phyloP scores from a whole-genome alignment of 2,888 invertebrate species.

The Drosophila dives region DNA sequence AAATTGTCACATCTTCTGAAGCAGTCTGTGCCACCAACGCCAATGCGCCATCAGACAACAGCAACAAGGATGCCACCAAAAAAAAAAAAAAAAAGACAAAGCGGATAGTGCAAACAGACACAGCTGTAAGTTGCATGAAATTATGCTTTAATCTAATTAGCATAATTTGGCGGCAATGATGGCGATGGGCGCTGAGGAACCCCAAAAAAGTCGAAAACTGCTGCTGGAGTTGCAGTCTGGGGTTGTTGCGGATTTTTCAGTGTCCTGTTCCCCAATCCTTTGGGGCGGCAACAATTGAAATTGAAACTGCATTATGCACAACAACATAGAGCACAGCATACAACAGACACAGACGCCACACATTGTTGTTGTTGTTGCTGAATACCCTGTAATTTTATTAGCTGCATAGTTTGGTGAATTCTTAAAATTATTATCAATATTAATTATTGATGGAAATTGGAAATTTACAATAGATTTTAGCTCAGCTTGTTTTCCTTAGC shows the following conservation, averaged over 20 bases:
- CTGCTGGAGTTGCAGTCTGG: slow-evolving; percentile 15
- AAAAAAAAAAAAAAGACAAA: slow-evolving; percentile 29
- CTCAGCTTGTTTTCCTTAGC: not conserved
- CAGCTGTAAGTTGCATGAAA: slow-evolving; percentile 76
- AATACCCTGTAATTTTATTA: slow-evolving; percentile 19
- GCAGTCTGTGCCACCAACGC: slow-evolving; percentile 19
- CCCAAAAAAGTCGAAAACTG: slow-evolving; percentile 18
- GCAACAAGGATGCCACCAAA: slow-evolving; percentile 23
- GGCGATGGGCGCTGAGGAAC: slow-evolving; percentile 43
- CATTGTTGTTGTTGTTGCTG: slow-evolving; percentile 41
- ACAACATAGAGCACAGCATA: slow-evolving; percentile 31
- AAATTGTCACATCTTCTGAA: slow-evolving; percentile 52
- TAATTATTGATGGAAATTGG: not conserved
- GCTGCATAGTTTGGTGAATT: not conserved
- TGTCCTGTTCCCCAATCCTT: slow-evolving; percentile 46
- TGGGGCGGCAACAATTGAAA: slow-evolving; percentile 74
- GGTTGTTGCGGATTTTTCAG: slow-evolving; percentile 21
- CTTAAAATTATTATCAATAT: not conserved
- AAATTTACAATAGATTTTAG: not conserved
- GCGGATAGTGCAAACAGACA: slow-evolving; percentile 37
- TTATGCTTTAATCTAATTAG: slow-evolving; percentile 82
- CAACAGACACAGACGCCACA: slow-evolving; percentile 43
- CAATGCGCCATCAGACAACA: slow-evolving; percentile 23
- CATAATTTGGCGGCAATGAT: slow-evolving; percentile 77
- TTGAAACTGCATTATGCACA: slow-evolving; percentile 79